Percentiles rank a stretch among this genome's conserved stretches.
phyloP scores from a whole-genome alignment of 1,140 invertebrate genomes.

The Brachionus manjavacas region DNA sequence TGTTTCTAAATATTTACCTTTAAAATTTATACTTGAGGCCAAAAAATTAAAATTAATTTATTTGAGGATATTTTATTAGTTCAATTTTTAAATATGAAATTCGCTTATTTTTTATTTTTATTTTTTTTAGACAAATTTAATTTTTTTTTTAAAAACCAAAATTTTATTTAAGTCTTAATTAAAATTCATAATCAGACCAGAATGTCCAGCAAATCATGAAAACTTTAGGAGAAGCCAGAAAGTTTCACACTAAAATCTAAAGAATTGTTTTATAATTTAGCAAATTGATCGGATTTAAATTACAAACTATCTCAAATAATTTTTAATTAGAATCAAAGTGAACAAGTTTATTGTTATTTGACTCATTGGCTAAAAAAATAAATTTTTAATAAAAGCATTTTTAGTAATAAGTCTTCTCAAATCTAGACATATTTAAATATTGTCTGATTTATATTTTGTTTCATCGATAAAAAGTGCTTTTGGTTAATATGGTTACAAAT shows the following conservation, averaged over 20 bases:
- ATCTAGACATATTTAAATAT: neutral
- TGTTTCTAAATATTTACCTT: neutral
- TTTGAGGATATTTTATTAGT: neutral
- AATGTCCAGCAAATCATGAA: neutral
- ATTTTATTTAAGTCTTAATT: neutral
- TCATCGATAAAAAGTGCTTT: neutral
- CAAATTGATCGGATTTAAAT: neutral
- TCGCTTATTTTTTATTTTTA: neutral
- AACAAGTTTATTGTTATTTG: conserved; percentile 1
- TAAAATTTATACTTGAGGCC: neutral
- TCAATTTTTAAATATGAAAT: neutral
- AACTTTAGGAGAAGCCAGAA: neutral
- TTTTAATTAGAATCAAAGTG: neutral
- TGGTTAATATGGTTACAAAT: conserved; percentile 8
- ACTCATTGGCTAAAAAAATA: neutral
- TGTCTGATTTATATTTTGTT: conserved; percentile 11
- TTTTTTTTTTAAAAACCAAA: no score
- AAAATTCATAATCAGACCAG: neutral
- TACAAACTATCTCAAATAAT: neutral
- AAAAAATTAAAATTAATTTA: neutral
- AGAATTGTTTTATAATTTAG: neutral
- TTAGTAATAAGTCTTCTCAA: neutral
- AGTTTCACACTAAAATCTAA: neutral
- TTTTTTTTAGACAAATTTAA: neutral
- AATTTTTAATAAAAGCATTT: neutral